A percentile compares a stretch with the other conserved stretches of the same genome.
These are phyloP conservation scores for Dicycla oo DNA, from an alignment of 2,888 invertebrate genomes.

Conservation along the genomic window DNA sequence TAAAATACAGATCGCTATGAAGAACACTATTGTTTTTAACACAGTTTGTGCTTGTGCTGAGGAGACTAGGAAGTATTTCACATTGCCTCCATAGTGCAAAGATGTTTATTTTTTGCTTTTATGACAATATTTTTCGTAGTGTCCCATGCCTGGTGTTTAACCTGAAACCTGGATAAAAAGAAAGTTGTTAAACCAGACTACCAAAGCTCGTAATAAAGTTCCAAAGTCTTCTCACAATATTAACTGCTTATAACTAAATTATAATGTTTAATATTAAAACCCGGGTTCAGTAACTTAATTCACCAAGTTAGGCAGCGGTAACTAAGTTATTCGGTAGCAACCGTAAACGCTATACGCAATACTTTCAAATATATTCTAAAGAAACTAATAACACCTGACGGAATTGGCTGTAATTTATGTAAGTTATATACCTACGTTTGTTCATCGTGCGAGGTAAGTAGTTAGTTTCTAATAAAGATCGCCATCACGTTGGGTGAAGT, in stretches of 20 bases:
- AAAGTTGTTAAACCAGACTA: neutral
- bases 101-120: too few relatives aligned
- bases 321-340: conserved; percentile 16
- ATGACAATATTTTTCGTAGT: too few relatives aligned
- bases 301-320: conserved; percentile 8
- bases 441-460: too few relatives aligned
- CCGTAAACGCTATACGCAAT: neutral
- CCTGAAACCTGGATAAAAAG: neutral
- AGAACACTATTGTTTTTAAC: too few relatives aligned
- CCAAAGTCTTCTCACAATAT: neutral
- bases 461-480: too few relatives aligned
- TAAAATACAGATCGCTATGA: too few relatives aligned
- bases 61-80: too few relatives aligned
- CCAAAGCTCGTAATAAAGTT: neutral
- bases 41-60: too few relatives aligned
- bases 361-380: conserved; percentile 1
- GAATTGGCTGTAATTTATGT: neutral
- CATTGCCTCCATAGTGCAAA: too few relatives aligned
- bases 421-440: too few relatives aligned
- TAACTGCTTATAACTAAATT: conserved; percentile 1
- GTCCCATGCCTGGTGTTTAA: too few relatives aligned
- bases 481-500: too few relatives aligned
- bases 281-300: conserved; percentile 13
- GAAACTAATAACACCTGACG: neutral
- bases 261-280: conserved; percentile 2